These are phyloP conservation scores for Zygogramma bicolorata DNA, from an alignment of 2,888 invertebrate genomes.

Conservation along the genomic window DNA sequence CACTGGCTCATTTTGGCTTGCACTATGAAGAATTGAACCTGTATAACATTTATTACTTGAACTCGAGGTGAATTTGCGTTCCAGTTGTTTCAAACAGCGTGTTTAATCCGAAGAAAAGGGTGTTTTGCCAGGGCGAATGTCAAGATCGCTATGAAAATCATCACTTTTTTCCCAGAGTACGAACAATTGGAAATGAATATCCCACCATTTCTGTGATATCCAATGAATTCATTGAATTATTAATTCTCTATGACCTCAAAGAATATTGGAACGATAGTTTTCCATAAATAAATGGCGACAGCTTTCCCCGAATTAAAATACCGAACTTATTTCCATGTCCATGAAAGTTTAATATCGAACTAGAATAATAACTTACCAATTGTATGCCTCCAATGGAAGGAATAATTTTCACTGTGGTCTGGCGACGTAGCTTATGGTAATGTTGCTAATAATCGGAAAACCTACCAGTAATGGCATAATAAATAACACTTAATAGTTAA, in stretches of 20 bases:
- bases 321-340: background rate
- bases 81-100: no score
- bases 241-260: background rate
- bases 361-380: background rate
- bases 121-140: no score
- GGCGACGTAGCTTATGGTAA: conserved; percentile 32
- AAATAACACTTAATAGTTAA: conserved; percentile 34
- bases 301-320: background rate
- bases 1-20: no score
- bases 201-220: background rate
- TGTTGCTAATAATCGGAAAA: conserved; percentile 37
- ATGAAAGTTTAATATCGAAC: background rate
- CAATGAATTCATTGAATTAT: background rate
- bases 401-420: conserved; percentile 22
- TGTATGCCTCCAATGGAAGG: conserved; percentile 8
- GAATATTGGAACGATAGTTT: background rate
- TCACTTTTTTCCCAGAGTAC: no score
- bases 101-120: no score
- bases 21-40: no score
- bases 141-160: no score
- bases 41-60: no score
- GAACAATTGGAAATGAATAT: no score
- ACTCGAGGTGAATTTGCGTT: no score
- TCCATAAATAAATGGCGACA: background rate
- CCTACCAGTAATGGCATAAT: conserved; percentile 26